Conservation (phyloP, 2,797 vertebrate species). For the Morelia viridis region DNA sequence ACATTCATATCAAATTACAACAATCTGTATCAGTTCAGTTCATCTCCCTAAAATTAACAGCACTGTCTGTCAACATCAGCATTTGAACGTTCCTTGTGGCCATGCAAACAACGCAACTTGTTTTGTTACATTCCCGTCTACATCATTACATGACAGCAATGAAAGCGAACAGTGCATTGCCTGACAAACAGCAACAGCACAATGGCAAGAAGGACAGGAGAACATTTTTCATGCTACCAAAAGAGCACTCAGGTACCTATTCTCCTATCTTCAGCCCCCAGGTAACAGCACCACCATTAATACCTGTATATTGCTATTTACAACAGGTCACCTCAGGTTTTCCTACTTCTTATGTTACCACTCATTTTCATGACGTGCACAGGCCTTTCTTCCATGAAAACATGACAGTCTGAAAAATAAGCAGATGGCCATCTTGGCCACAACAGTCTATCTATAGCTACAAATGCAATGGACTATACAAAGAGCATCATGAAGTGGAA, state of each 20-base stretch:
- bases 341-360: not conserved
- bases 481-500: not conserved
- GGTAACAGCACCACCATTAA: not conserved
- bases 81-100: not conserved
- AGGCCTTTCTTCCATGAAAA: not conserved
- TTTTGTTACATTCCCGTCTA: not conserved
- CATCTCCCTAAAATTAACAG: not conserved
- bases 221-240: not conserved
- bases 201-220: not conserved
- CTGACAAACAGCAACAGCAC: not conserved
- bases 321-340: not conserved
- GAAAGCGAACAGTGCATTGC: not conserved
- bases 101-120: not conserved
- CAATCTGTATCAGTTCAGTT: not conserved
- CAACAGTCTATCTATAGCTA: not conserved
- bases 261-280: not conserved
- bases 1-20: not conserved
- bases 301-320: not conserved
- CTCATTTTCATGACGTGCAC: not conserved
- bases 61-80: not conserved
- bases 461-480: not conserved
- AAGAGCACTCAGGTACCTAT: not conserved
- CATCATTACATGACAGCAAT: not conserved
- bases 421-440: not conserved
- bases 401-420: conserved; percentile 1